Conservation (phyloP, 2,113 vertebrate species). For the Hypanus sabinus region DNA sequence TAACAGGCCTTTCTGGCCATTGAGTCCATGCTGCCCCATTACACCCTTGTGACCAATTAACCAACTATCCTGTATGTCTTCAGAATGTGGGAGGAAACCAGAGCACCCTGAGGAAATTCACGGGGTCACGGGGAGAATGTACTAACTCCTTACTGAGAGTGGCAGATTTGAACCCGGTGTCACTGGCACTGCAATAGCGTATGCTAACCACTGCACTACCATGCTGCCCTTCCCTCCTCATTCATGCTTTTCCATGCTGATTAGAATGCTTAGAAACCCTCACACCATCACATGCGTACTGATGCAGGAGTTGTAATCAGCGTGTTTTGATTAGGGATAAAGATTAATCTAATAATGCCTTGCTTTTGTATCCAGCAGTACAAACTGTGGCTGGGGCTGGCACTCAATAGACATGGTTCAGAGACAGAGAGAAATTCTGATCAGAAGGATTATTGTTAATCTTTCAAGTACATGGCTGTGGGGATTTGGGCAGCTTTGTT, state of each 20-base stretch:
- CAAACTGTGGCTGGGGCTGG: slow-evolving; percentile 53
- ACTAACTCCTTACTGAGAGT: too few species aligned
- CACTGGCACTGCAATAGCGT: too few species aligned
- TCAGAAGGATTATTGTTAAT: slow-evolving; percentile 66
- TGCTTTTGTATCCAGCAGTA: slow-evolving; percentile 58
- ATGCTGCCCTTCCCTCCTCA: too few species aligned
- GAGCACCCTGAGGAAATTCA: too few species aligned
- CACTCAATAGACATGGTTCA: slow-evolving; percentile 63
- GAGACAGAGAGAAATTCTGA: slow-evolving; percentile 56
- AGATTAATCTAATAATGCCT: slow-evolving; percentile 61
- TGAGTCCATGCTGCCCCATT: too few species aligned
- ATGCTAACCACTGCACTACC: too few species aligned
- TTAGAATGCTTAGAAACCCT: not conserved
- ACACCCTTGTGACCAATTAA: too few species aligned
- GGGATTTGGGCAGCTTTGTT: slow-evolving; percentile 54
- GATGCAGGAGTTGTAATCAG: slow-evolving; percentile 22
- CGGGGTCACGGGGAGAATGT: too few species aligned
- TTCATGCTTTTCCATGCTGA: not conserved
- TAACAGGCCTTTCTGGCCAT: too few species aligned
- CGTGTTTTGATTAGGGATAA: slow-evolving; percentile 60
- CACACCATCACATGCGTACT: not conserved
- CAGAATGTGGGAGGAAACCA: too few species aligned
- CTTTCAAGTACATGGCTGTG: slow-evolving; percentile 51
- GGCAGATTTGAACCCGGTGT: too few species aligned
- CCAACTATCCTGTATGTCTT: too few species aligned